Conservation (phyloP, 2,888 invertebrate genomes). For the Panzeria rudis region DNA sequence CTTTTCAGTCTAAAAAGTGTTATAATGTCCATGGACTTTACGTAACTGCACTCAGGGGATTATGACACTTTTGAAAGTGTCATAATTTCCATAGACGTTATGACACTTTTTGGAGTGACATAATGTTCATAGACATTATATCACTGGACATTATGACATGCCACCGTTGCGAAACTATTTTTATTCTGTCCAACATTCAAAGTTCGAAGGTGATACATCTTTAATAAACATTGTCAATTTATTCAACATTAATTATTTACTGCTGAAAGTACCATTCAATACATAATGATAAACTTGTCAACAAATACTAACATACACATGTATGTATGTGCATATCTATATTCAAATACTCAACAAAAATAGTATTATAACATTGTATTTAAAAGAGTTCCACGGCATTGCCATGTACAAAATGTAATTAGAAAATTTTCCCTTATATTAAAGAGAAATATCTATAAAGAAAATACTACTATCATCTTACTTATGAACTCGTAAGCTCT, state of each 20-base stretch:
- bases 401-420: conserved; percentile 18
- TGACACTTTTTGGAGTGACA: too few relatives aligned
- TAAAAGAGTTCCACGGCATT: conserved; percentile 40
- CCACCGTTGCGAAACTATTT: too few relatives aligned
- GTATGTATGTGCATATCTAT: not conserved
- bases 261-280: not conserved
- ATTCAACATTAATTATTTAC: not conserved
- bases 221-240: not conserved
- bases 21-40: too few relatives aligned
- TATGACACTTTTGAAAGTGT: too few relatives aligned
- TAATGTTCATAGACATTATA: too few relatives aligned
- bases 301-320: conserved; percentile 1
- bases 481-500: conserved; percentile 8
- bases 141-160: too few relatives aligned
- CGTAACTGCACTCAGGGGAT: too few relatives aligned
- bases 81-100: too few relatives aligned
- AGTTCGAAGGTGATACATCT: not conserved
- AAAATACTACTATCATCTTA: not conserved
- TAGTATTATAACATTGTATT: not conserved
- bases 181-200: too few relatives aligned
- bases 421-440: not conserved
- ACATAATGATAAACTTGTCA: conserved; percentile 16
- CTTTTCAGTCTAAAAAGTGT: too few relatives aligned
- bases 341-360: conserved; percentile 16
- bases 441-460: not conserved